phyloP scores from a whole-genome alignment of 1,140 invertebrate genomes.

The Drosophila navojoa region DNA sequence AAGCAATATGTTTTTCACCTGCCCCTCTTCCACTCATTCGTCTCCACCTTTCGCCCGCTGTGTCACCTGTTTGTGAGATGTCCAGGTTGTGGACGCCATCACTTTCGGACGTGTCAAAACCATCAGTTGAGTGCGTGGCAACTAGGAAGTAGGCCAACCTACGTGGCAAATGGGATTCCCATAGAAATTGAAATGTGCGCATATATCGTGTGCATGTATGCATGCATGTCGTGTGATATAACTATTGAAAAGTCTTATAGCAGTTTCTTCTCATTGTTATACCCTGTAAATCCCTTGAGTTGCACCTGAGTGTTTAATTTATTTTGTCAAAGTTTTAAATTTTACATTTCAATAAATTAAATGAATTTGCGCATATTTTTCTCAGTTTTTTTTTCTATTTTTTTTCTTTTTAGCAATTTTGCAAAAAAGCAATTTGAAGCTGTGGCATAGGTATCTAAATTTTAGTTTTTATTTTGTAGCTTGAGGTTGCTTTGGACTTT shows the following conservation, averaged over 20 bases:
- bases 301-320: too few relatives aligned
- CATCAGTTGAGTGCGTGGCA: conserved; percentile 19
- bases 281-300: not conserved
- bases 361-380: too few relatives aligned
- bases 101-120: conserved; percentile 55
- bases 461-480: not conserved
- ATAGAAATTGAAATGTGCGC: conserved; percentile 44
- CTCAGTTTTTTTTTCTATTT: too few relatives aligned
- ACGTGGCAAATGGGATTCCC: conserved; percentile 51
- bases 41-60: not conserved
- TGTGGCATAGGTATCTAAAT: not conserved
- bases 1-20: conserved; percentile 11
- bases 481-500: conserved; percentile 11
- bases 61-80: conserved; percentile 6
- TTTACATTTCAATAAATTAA: too few relatives aligned
- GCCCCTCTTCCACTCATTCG: not conserved
- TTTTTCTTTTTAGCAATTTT: too few relatives aligned
- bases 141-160: conserved; percentile 60
- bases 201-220: conserved; percentile 19
- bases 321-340: too few relatives aligned
- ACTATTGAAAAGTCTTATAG: conserved; percentile 17
- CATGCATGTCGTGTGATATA: conserved; percentile 3
- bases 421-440: not conserved
- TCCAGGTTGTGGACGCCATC: conserved; percentile 41
- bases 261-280: conserved; percentile 5